Base-by-base conservation (phyloP, 2,888 invertebrate genomes). In the Raillietiella orientalis region DNA sequence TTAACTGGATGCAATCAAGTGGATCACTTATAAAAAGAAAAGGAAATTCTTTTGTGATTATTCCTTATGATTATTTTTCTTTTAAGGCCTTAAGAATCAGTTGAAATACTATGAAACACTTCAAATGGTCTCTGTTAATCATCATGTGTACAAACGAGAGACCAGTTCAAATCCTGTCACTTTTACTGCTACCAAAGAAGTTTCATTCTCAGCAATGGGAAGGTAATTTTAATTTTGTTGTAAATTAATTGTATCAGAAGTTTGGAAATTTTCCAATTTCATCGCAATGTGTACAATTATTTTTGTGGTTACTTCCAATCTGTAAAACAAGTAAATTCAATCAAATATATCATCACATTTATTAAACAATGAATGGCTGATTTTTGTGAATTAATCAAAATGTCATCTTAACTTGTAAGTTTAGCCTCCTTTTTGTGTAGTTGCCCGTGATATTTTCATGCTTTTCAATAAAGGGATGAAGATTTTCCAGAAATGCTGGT, bases 141-240 rank as follows among this genome's bases (percentile, higher is more conserved):
- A 79, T 42, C 61, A 58, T 34, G 55, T 79, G 35, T 63, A 75
- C 1, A 82, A 82, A 46, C 51, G 77, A 36, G 79, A 79, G 2
- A 47, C 62, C 10, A 64, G 69, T 37, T 58, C 65, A 28, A 77
- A 77, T 33, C 53, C 50, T 34, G 69, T 79, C 46, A 75, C 74
- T 1, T 75, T 60, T 38, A 79, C 79, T 40, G 66, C 64, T 38
- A 75, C 79, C 31, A 72, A 69, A 40, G 77, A 82, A 50, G 54
- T 82, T 3, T 59, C 66, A 36, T 75, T 79, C 40, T 61, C 59
- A 38, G 66, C 72, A 2, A 55, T 72, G 26, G 77, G 77, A 27
- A 48, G 50, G 55, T 55, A 42, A 39, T 35, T 28, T 21, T 25
- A 21, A 15, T 27, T 14, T 9, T 25, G 24, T 16, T 5, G 8